phyloP scores from a whole-genome alignment of 2,888 invertebrate genomes.

The Hydroisotoma schaefferi region DNA sequence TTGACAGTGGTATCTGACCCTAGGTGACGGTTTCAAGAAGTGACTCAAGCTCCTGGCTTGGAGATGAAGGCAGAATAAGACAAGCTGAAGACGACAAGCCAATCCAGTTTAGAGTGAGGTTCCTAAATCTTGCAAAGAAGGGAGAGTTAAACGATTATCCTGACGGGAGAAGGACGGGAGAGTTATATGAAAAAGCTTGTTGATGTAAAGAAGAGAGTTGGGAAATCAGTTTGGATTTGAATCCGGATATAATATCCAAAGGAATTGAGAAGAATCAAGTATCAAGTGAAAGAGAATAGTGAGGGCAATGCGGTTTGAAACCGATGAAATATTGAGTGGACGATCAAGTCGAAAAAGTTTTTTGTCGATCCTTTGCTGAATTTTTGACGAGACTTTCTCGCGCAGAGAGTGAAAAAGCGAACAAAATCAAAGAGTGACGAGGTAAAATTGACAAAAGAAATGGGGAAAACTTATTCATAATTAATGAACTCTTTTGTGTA shows the following conservation, averaged over 20 bases:
- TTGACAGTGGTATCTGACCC: background rate
- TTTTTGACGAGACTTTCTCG: constrained; percentile 48
- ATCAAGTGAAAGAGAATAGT: constrained; percentile 26
- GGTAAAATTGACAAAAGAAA: constrained; percentile 49
- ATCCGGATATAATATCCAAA: constrained; percentile 14
- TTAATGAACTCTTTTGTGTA: constrained; percentile 41
- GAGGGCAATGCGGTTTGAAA: constrained; percentile 48
- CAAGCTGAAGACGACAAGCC: background rate
- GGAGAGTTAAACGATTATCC: background rate
- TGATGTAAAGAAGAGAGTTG: background rate
- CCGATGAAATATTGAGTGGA: constrained; percentile 49
- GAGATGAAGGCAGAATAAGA: too few species aligned
- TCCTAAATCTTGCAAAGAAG: background rate
- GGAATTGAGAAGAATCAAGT: constrained; percentile 20
- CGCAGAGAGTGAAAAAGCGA: constrained; percentile 41
- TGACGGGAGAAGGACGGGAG: background rate
- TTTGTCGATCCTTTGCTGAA: constrained; percentile 47
- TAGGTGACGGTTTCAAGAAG: background rate
- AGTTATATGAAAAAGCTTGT: background rate
- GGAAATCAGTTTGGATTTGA: constrained; percentile 6
- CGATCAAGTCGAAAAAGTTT: constrained; percentile 46
- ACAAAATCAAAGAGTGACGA: constrained; percentile 50
- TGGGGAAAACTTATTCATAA: constrained; percentile 47
- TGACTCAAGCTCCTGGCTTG: too few species aligned
- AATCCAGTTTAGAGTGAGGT: background rate